A percentile compares a stretch with the other conserved stretches of the same genome.
phyloP scores from a whole-genome alignment of 2,797 vertebrate genomes.

The Halcyon badia region DNA sequence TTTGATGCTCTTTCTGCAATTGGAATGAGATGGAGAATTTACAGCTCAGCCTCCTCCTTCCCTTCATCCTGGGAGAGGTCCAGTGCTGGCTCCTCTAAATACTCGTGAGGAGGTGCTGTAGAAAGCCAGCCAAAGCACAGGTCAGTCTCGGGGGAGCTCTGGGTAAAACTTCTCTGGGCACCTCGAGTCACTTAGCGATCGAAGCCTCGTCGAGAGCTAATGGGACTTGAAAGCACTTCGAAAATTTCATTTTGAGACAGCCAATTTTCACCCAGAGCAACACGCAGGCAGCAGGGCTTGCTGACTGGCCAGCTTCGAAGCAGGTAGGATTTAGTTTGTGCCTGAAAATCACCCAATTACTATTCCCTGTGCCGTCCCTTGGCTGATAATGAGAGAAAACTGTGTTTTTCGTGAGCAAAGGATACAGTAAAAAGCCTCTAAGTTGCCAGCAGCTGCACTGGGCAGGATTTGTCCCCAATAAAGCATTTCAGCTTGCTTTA shows the following conservation, averaged over 20 bases:
- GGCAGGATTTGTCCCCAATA: background rate
- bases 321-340: constrained; percentile 49
- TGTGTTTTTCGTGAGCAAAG: background rate
- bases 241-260: constrained; percentile 45
- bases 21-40: background rate
- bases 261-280: background rate
- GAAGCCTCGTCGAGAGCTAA: constrained; percentile 47
- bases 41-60: background rate
- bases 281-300: background rate
- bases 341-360: constrained; percentile 62
- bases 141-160: background rate
- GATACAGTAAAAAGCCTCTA: background rate
- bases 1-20: background rate
- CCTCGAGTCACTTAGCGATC: constrained; percentile 14
- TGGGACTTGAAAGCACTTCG: constrained; percentile 58
- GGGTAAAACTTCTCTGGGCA: background rate
- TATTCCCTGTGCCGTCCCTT: constrained; percentile 39
- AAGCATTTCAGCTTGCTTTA: constrained; percentile 16
- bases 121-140: background rate
- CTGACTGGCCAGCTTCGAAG: background rate
- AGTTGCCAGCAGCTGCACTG: background rate
- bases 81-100: background rate
- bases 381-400: constrained; percentile 38
- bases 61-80: background rate
- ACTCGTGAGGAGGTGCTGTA: background rate